Evolutionary conservation across 2,888 invertebrate genomes (phyloP).

Genomic region (Cantharis flavilabris): DNA sequence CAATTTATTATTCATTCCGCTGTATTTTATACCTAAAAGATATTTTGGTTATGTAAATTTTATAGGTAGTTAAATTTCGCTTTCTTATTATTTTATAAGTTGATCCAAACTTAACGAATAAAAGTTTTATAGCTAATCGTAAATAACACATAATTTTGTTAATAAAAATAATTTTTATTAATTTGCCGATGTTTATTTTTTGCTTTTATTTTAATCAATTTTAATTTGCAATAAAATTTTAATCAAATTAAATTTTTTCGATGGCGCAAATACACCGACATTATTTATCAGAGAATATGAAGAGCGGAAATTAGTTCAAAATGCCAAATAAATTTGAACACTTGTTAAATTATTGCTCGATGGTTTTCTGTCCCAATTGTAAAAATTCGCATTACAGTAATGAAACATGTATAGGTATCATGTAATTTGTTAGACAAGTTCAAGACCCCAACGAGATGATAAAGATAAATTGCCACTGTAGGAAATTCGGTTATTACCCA

Average conservation of each 20-base stretch:
- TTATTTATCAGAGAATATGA: neutral
- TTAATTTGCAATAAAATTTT: neutral
- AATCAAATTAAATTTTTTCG: neutral
- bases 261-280: neutral
- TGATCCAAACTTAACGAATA: neutral
- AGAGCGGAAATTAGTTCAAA: neutral
- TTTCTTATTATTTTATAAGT: neutral
- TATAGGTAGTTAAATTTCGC: neutral
- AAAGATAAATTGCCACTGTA: neutral
- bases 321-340: neutral
- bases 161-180: neutral
- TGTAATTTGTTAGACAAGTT: neutral
- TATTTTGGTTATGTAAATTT: neutral
- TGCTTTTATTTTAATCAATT: neutral
- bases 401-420: neutral
- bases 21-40: neutral
- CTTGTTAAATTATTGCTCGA: neutral
- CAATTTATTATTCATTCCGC: neutral
- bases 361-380: neutral
- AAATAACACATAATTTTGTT: neutral
- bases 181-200: neutral
- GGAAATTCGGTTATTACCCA: neutral
- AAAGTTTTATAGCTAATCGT: neutral
- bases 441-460: neutral
- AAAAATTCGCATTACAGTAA: neutral